Percentiles rank a stretch among this genome's conserved stretches.
These are phyloP conservation scores for Clostera curtula DNA, from an alignment of 2,888 invertebrate genomes.

Conservation along the genomic window DNA sequence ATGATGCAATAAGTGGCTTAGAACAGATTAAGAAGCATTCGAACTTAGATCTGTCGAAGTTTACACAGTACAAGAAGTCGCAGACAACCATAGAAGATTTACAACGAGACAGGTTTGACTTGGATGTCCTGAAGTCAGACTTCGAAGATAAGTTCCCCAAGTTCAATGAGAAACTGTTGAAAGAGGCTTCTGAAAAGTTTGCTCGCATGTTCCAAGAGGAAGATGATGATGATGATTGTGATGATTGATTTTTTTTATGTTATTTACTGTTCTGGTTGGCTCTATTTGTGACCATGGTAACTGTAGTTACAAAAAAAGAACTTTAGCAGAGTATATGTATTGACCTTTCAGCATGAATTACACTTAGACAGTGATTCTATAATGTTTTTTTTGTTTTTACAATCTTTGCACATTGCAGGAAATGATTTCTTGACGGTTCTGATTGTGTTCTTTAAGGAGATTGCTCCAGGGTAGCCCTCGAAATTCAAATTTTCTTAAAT, in stretches of 20 bases:
- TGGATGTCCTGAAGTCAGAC: conserved; percentile 41
- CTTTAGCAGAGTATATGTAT: no score
- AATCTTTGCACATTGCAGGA: no score
- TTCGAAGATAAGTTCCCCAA: conserved; percentile 52
- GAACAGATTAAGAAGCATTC: conserved; percentile 56
- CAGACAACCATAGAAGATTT: conserved; percentile 32
- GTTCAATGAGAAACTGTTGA: conserved; percentile 49
- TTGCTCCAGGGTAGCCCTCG: no score
- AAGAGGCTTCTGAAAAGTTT: conserved; percentile 48
- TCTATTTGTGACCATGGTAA: no score
- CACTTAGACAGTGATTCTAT: no score
- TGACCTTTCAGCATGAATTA: no score
- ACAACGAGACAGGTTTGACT: conserved; percentile 38
- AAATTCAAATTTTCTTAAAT: no score
- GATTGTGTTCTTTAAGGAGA: no score
- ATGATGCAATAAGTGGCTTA: conserved; percentile 53
- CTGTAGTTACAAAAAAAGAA: no score
- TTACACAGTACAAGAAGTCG: conserved; percentile 41
- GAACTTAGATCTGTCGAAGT: conserved; percentile 41
- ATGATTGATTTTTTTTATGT: conserved; percentile 1
- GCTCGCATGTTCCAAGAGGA: conserved; percentile 39
- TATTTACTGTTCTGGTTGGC: not conserved
- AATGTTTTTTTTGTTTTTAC: no score
- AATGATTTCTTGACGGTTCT: no score
- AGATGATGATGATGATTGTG: conserved; percentile 24